Evolutionary conservation across 1,140 invertebrate species (phyloP).

Genomic region (Diabrotica virgifera): DNA sequence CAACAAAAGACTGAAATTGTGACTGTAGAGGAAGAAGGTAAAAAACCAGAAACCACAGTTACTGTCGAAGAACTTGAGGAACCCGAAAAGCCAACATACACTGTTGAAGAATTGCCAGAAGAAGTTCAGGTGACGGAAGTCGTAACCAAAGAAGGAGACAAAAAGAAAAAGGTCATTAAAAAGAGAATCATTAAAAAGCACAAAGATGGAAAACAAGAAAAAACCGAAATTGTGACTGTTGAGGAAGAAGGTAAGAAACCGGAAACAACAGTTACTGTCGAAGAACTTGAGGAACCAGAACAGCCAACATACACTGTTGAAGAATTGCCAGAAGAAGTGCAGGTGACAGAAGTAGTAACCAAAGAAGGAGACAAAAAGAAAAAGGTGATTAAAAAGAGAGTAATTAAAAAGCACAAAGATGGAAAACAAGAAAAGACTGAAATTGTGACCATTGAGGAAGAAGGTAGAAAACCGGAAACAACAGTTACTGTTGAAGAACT

Average conservation of each 20-base stretch:
- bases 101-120: conserved; percentile 32
- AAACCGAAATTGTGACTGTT: conserved; percentile 41
- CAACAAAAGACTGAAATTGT: conserved; percentile 43
- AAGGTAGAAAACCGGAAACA: conserved; percentile 48
- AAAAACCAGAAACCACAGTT: conserved; percentile 36
- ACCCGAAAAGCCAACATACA: conserved; percentile 28
- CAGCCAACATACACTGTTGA: conserved; percentile 30
- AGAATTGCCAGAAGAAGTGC: conserved; percentile 39
- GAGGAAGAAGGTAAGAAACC: conserved; percentile 47
- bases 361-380: conserved; percentile 37
- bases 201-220: conserved; percentile 35
- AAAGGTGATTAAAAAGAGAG: conserved; percentile 44
- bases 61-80: conserved; percentile 37
- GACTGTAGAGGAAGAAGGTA: conserved; percentile 43
- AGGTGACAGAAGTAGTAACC: conserved; percentile 25
- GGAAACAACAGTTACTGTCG: conserved; percentile 47
- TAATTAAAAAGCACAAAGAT: conserved; percentile 45
- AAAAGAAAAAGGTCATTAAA: conserved; percentile 37
- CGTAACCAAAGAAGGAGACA: conserved; percentile 35
- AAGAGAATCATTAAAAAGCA: conserved; percentile 41
- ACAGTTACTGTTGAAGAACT: conserved; percentile 43
- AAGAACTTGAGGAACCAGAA: conserved; percentile 26
- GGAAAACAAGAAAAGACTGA: conserved; percentile 50
- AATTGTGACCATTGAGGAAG: conserved; percentile 52
- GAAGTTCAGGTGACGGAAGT: conserved; percentile 31